Conservation (phyloP, 37 sponge, comb jelly and placozoan genomes). For the Mnemiopsis leidyi region DNA sequence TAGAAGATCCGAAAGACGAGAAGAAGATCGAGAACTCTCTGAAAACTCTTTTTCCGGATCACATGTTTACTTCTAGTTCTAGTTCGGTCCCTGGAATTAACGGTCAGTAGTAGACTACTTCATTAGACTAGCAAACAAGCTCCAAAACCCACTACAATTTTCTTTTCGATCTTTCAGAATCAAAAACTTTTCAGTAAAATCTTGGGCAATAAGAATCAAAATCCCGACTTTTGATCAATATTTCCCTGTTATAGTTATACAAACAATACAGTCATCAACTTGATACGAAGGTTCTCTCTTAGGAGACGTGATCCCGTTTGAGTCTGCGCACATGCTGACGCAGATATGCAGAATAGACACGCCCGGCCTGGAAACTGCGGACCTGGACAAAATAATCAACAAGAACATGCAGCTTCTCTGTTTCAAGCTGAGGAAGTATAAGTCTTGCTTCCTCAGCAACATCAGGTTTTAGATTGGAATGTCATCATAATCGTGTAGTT, state of each 20-base stretch:
- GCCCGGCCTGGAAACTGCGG: background rate
- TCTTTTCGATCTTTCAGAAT: too few species aligned
- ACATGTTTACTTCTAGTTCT: conserved; percentile 38
- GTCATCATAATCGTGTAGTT: too few species aligned
- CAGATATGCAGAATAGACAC: conserved; percentile 32
- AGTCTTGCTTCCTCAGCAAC: conserved; percentile 10
- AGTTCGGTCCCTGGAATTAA: conserved; percentile 7
- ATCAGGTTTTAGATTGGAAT: conserved; percentile 64
- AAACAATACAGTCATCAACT: too few species aligned
- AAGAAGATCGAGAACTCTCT: conserved; percentile 15
- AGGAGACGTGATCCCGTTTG: conserved; percentile 3
- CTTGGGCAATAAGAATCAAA: too few species aligned
- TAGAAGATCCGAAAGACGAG: conserved; percentile 50
- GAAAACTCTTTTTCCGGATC: background rate
- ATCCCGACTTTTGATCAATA: too few species aligned
- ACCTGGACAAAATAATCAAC: conserved; percentile 4
- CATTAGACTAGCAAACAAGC: too few species aligned
- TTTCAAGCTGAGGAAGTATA: conserved; percentile 43
- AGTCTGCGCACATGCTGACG: conserved; percentile 14
- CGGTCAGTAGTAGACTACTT: too few species aligned
- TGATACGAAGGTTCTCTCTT: background rate
- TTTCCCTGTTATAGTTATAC: too few species aligned
- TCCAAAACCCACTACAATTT: too few species aligned
- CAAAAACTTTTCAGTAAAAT: too few species aligned
- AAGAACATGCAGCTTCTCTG: conserved; percentile 61